phyloP scores from a whole-genome alignment of 37 sponge, comb jelly and placozoan genomes.

The Chondrilla cf. caribensis region DNA sequence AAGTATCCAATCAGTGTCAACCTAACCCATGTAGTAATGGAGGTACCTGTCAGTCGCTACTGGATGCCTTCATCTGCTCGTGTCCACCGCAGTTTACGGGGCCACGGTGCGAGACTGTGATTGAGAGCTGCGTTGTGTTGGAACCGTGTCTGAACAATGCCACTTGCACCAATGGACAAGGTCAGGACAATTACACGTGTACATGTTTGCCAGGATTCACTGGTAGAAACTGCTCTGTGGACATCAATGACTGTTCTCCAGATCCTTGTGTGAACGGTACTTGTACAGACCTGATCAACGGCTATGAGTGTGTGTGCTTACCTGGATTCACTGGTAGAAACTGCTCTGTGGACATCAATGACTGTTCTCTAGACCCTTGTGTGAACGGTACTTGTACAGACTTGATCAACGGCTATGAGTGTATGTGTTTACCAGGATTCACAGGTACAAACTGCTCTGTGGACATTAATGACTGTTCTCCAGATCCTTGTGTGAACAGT shows the following conservation, averaged over 20 bases:
- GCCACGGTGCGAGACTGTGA: neutral
- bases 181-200: slow-evolving; percentile 15
- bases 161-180: slow-evolving; percentile 48
- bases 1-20: neutral
- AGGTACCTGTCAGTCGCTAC: neutral
- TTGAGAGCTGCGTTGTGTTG: neutral
- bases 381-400: slow-evolving; percentile 32
- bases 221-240: slow-evolving; percentile 7
- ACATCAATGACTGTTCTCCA: slow-evolving; percentile 1
- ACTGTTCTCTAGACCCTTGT: slow-evolving; percentile 47
- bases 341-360: slow-evolving; percentile 52
- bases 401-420: slow-evolving; percentile 23
- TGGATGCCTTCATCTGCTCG: neutral
- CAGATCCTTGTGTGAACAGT: no score
- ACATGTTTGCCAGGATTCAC: slow-evolving; percentile 20
- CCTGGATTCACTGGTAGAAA: slow-evolving; percentile 17
- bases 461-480: no score
- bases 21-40: neutral
- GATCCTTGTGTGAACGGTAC: slow-evolving; percentile 56
- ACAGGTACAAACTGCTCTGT: no score
- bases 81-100: slow-evolving; percentile 18
- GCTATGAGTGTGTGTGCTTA: slow-evolving; percentile 17
- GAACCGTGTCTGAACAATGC: slow-evolving; percentile 51
- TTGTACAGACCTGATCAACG: slow-evolving; percentile 35
- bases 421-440: slow-evolving; percentile 54